phyloP scores from a whole-genome alignment of 2,797 vertebrate genomes.

The Pantherophis alleghaniensis region DNA sequence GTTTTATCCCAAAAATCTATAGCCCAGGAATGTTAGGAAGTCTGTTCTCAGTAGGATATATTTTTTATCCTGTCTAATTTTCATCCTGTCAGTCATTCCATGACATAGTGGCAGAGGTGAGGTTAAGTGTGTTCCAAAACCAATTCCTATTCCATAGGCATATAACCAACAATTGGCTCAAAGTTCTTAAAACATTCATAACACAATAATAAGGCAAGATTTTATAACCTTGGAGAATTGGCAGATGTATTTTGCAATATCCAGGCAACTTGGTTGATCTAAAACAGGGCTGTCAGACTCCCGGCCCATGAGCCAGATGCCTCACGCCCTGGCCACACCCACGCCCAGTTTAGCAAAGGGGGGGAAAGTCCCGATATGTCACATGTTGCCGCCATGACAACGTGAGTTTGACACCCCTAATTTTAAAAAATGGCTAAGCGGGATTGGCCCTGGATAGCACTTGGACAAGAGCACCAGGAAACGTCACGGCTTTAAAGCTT shows the following conservation, averaged over 20 bases:
- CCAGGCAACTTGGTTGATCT: neutral
- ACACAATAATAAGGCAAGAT: neutral
- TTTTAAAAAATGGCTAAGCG: neutral
- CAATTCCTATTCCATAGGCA: neutral
- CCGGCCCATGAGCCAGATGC: no score
- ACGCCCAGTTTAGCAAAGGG: no score
- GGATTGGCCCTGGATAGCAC: neutral
- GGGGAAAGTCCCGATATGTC: no score
- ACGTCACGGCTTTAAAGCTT: neutral
- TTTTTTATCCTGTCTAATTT: neutral
- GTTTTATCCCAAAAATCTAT: neutral
- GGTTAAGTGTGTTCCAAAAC: neutral
- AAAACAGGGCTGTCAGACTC: neutral
- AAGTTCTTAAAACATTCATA: neutral
- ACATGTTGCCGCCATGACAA: no score
- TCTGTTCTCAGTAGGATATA: neutral
- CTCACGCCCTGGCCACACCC: no score
- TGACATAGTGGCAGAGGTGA: neutral
- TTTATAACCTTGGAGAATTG: neutral
- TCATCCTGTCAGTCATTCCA: neutral
- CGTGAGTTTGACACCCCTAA: no score
- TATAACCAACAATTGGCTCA: neutral
- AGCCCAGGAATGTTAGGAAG: neutral
- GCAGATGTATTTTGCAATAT: neutral
- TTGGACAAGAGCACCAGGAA: neutral